Evolutionary conservation across 23 tunicate species (phyloP), one percentile per base, ranked within the genome.

Genomic region (Pegea sp.): DNA sequence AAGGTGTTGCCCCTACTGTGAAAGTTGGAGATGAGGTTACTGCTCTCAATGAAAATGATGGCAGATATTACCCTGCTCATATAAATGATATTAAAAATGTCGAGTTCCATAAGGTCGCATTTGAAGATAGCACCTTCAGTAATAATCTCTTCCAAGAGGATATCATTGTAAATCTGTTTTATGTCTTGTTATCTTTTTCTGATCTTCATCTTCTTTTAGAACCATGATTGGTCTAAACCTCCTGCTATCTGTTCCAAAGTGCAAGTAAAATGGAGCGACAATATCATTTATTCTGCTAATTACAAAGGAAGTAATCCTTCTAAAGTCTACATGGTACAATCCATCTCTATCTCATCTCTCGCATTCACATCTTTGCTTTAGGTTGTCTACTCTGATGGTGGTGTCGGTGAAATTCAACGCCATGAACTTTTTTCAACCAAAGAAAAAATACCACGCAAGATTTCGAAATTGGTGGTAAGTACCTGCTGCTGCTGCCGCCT

Each of bases 71-170:
- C 33, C 60, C 48, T 1, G 67, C 67, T 52, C 30, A 29, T 16
- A 67, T 78, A 1, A 42, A 27, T 27, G 59, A 62, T 2, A 31
- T 63, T 30, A 69, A 52, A 18, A 42, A 32, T 34, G 71, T 64
- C 31, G 65, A 34, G 26, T 78, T 78, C 52, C 65, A 62, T 44
- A 66, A 78, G 22, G 92, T 63, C 29, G 44, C 64, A 22, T 78
- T 78, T 64, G 53, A 49, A 34, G 92, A 78, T 44, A 78, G 65
- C 46, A 58, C 92, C 2, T 78, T 77, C 77, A 78, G 92, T 52
- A 72, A 78, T 30, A 78, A 78, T 43, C 59, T 78, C 20, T 70
- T 59, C 46, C 67, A 53, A 24, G 60, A 78, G 50, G 92, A 78
- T 28, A 64, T 78, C 16, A 44, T 69, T 49, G 92, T 78, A 55